Evolutionary conservation across 1,140 invertebrate genomes (phyloP).

Genomic region (Drosophila biarmipes): DNA sequence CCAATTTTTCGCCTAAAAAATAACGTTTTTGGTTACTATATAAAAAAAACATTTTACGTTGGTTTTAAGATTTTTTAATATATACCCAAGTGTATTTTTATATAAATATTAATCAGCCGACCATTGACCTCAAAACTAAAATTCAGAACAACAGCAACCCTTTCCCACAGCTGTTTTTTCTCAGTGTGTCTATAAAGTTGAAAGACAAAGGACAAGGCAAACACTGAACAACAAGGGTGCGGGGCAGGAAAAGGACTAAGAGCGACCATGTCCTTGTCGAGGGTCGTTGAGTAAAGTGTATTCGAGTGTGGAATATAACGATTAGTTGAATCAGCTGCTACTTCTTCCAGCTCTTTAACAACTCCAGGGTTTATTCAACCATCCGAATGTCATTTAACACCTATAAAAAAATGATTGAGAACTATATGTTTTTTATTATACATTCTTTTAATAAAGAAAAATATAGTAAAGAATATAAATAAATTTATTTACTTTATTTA

Average conservation of each 20-base stretch:
- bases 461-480: too few species aligned
- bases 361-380: background rate
- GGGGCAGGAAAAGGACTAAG: slow-evolving; percentile 14
- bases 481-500: too few species aligned
- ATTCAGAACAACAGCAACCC: background rate
- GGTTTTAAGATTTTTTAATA: too few species aligned
- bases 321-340: slow-evolving; percentile 51
- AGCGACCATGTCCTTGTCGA: slow-evolving; percentile 40
- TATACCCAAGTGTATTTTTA: too few species aligned
- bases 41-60: too few species aligned
- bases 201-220: slow-evolving; percentile 24
- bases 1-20: too few species aligned
- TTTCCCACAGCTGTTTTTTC: background rate
- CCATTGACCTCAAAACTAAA: background rate
- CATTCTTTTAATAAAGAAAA: too few species aligned
- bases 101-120: background rate
- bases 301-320: slow-evolving; percentile 60
- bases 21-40: too few species aligned
- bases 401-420: background rate
- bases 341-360: slow-evolving; percentile 1
- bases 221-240: background rate
- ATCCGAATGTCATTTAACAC: background rate
- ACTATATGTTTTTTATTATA: too few species aligned
- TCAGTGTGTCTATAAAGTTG: background rate
- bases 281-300: slow-evolving; percentile 58